Conservation (phyloP, 1,140 invertebrate species). For the Belonocnema kinseyi region DNA sequence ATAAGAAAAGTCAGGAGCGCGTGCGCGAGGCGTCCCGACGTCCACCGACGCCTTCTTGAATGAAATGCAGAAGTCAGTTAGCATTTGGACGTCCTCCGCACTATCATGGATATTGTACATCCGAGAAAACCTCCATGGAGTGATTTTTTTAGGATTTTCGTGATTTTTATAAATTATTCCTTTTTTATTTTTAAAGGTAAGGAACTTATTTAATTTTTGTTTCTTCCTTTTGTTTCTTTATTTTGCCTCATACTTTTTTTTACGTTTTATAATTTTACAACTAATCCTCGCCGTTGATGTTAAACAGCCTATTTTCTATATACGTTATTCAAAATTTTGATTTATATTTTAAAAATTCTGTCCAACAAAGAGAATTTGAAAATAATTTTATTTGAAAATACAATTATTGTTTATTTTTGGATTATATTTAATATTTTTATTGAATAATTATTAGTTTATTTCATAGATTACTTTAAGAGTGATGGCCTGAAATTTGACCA, state of each 20-base stretch:
- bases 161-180: not conserved
- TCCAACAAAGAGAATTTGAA: too few relatives aligned
- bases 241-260: not conserved
- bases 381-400: too few relatives aligned
- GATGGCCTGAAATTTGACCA: too few relatives aligned
- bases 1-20: conserved; percentile 42
- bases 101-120: conserved; percentile 45
- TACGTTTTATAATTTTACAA: not conserved
- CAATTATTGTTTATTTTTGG: too few relatives aligned
- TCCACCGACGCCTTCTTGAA: conserved; percentile 63
- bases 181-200: not conserved
- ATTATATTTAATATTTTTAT: too few relatives aligned
- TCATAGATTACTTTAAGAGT: too few relatives aligned
- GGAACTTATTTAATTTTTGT: not conserved
- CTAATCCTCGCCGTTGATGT: not conserved
- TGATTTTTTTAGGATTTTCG: not conserved
- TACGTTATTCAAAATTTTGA: too few relatives aligned
- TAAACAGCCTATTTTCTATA: too few relatives aligned
- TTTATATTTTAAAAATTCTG: too few relatives aligned
- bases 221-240: not conserved
- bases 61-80: conserved; percentile 61
- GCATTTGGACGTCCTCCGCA: conserved; percentile 58
- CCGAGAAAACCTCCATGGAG: not conserved
- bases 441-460: too few relatives aligned
- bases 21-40: conserved; percentile 59